Evolutionary conservation across 2,113 vertebrate species (phyloP), one percentile per base, ranked within the genome.

Genomic region (Psophia crepitans): DNA sequence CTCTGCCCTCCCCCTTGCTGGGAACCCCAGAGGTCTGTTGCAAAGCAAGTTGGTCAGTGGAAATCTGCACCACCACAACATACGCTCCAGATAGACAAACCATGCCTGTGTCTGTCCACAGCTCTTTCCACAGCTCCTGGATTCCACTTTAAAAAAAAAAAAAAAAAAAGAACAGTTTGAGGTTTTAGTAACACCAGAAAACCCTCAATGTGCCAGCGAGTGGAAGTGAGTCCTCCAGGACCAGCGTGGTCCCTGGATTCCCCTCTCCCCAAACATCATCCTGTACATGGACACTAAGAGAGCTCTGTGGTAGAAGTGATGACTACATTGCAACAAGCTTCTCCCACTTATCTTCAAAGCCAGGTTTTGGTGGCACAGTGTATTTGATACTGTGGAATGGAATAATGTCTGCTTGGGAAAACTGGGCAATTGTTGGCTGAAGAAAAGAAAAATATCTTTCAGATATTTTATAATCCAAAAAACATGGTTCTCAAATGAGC

Each of bases 401-500:
- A 71, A 75, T 64, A 33, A 66, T 3, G 64, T 48, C 83, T 68
- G 58, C 88, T 57, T 60, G 39, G 51, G 85, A 92, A 90, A 95
- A 68, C 13, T 0, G 48, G 96, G 83, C 27, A n/a, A 56, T 21
- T 39, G 43, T 57, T 97, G 92, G 83, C 83, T 65, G 56, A 68
- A 79, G 80, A 84, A 86, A 92, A 93, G 73, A 91, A 87, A 96
- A 93, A 94, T n/a, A 46, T 88, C 78, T 89, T 63, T 84, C 76
- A 78, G 73, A 89, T 87, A 93, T 84, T 92, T 92, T 91, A 81
- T 95, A 93, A 95, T 92, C 69, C 57, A 54, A 94, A 97, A 97
- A 96, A 79, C 8, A 2, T 92, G 65, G 65, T 33, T 82, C 73
- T 93, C 56, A 82, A 93, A 95, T 49, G 87, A 88, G 88, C 46